Base-by-base conservation (phyloP, 2,888 invertebrate genomes). In the Drosophila falleni region DNA sequence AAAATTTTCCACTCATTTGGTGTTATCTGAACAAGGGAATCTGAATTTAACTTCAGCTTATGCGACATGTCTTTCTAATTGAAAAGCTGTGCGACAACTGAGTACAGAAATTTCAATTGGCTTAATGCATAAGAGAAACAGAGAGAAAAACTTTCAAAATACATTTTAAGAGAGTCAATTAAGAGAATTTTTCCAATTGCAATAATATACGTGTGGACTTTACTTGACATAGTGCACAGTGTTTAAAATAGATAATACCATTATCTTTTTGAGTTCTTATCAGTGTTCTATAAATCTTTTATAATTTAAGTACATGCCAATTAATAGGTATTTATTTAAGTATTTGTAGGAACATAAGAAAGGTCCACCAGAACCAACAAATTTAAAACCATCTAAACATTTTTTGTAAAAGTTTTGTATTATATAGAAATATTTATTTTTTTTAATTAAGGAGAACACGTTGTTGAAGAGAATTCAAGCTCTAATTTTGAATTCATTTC, bases 1-100 rank as follows among this genome's bases (percentile, higher is more conserved):
- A 86, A 56, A 41, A 51, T 51, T 0, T 31, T 39, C 86, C 83
- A 84, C 3, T 84, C 67, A 6, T 47, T 49, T 15, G 23, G 26
- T 6, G 53, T 46, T 26, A 84, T 81, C 15, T 80, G 73, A 8
- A 71, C 35, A 5, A 83, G 42, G 0, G 58, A 63, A 13, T 67
- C 13, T 11, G 33, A 44, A 15, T 39, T 37, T 6, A n/a, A 23
- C 8, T 33, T 26, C 23, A 64, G 13, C 31, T 46, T n/a, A 19
- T 23, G 35, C 16, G 47, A 42, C 58, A 71, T 54, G 62, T 50
- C 66, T 31, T 37, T 0, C 31, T 16, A 47, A 8, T 10, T 29
- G 6, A 11, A 59, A 15, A 15, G 19, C 49, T 29, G 5, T 39
- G n/a, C n/a, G n/a, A 10, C 10, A 23, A 62, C 74, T 73, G 39